These are phyloP conservation scores for Vulpes lagopus DNA, from an alignment of 2,113 vertebrate species.

Conservation along the genomic window DNA sequence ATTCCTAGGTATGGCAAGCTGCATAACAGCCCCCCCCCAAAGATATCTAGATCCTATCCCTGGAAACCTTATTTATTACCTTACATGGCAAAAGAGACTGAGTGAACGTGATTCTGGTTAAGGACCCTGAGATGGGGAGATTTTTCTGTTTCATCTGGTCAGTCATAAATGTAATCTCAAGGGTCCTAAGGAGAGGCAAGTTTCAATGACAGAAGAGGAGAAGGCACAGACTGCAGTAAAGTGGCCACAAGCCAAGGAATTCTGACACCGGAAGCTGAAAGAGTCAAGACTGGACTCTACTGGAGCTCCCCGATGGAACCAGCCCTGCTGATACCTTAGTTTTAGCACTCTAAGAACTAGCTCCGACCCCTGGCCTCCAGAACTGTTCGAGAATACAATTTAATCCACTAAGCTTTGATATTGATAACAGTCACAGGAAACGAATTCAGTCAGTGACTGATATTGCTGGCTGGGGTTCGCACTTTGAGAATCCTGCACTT, in stretches of 20 bases:
- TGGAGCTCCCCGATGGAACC: not conserved
- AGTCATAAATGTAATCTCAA: not conserved
- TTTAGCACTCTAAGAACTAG: not conserved
- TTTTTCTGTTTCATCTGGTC: not conserved
- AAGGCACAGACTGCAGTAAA: not conserved
- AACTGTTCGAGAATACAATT: not conserved
- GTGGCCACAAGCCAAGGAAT: not conserved
- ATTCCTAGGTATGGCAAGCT: not conserved
- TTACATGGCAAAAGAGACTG: not conserved
- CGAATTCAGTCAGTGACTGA: not conserved
- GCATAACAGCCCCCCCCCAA: not conserved
- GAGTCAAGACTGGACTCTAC: not conserved
- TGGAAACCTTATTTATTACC: not conserved
- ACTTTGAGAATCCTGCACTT: not conserved
- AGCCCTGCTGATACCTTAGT: not conserved
- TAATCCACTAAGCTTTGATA: not conserved
- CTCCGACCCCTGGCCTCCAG: not conserved
- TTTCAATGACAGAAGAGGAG: not conserved
- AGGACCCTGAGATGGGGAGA: not conserved
- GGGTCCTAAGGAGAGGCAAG: not conserved
- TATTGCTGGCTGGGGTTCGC: rapidly evolving
- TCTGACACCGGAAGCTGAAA: not conserved
- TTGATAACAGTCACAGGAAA: not conserved
- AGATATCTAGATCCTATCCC: not conserved
- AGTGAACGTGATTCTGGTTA: not conserved